Evolutionary conservation across 1,140 invertebrate species (phyloP).

Genomic region (Aphelenchoides fujianensis): DNA sequence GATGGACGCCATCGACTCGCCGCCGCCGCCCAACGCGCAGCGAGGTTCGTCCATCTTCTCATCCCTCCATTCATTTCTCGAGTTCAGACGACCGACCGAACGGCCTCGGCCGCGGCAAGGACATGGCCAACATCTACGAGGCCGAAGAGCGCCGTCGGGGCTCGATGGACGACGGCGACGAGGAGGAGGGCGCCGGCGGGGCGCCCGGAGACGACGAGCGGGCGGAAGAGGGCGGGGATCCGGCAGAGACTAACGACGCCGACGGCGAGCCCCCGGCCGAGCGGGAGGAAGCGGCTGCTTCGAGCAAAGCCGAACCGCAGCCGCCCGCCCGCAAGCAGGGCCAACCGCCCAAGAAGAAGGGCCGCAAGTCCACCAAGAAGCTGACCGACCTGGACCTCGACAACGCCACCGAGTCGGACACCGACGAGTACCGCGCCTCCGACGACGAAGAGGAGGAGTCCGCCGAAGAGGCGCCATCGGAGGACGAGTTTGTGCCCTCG

Average conservation of each 20-base stretch:
- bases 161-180: conserved; percentile 8
- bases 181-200: conserved; percentile 1
- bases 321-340: not conserved
- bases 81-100: conserved; percentile 20
- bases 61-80: not conserved
- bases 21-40: conserved; percentile 22
- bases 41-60: conserved; percentile 5
- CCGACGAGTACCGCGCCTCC: conserved; percentile 24
- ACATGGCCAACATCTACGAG: conserved; percentile 46
- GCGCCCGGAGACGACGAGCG: conserved; percentile 17
- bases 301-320: conserved; percentile 2
- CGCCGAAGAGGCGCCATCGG: not conserved
- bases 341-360: conserved; percentile 26
- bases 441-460: conserved; percentile 14
- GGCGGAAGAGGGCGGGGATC: not conserved
- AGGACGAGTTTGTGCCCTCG: conserved; percentile 3
- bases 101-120: conserved; percentile 38
- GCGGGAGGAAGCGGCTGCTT: too few species aligned
- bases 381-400: conserved; percentile 44
- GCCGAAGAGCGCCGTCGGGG: conserved; percentile 32
- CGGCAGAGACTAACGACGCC: not conserved
- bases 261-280: not conserved
- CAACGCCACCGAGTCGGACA: conserved; percentile 43
- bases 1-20: conserved; percentile 43
- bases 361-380: conserved; percentile 32